A percentile compares a stretch with the other conserved stretches of the same genome.
Evolutionary conservation across 1,140 invertebrate species (phyloP).

Genomic region (Contarinia nasturtii): DNA sequence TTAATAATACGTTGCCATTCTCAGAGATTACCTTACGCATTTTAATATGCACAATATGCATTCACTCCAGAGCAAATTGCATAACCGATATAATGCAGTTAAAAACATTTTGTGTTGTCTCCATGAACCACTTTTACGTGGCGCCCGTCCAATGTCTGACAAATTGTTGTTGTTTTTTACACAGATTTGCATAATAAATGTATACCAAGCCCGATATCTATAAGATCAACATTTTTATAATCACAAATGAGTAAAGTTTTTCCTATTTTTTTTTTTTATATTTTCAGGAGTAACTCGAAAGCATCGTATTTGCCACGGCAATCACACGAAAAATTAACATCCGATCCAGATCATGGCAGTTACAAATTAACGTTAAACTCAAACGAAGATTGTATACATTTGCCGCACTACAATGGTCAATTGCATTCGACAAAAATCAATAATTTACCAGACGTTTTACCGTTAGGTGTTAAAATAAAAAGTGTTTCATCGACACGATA

Average conservation of each 20-base stretch:
- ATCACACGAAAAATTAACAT: slow-evolving; percentile 37
- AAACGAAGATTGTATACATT: slow-evolving; percentile 30
- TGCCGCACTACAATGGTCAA: slow-evolving; percentile 11
- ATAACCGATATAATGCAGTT: no score
- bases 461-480: slow-evolving; percentile 27
- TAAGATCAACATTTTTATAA: neutral
- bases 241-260: neutral
- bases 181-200: no score
- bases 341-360: slow-evolving; percentile 47
- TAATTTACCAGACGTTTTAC: slow-evolving; percentile 29
- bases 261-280: slow-evolving; percentile 6
- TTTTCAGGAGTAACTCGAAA: slow-evolving; percentile 56
- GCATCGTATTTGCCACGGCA: slow-evolving; percentile 53
- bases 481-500: slow-evolving; percentile 12
- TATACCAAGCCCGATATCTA: neutral
- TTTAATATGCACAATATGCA: no score
- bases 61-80: no score
- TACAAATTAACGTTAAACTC: slow-evolving; percentile 58
- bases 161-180: neutral
- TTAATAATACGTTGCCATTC: no score
- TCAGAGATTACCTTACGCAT: no score
- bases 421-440: slow-evolving; percentile 14
- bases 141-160: no score
- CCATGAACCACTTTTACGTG: no score
- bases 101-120: no score